Base-by-base conservation (phyloP, 2,888 invertebrate species). In the Gari tellinella region DNA sequence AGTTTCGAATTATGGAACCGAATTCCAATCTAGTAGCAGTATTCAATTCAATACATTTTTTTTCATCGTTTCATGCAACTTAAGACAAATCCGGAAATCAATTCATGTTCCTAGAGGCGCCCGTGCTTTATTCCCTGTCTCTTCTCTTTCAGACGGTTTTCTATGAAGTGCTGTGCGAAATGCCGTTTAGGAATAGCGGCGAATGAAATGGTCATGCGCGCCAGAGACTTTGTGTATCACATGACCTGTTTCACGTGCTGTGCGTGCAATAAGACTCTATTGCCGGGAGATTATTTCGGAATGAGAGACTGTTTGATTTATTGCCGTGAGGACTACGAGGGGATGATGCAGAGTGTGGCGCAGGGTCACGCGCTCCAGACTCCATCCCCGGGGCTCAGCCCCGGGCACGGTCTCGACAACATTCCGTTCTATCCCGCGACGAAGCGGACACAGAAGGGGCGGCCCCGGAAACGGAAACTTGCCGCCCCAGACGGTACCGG, bases 221-320 rank as follows among this genome's bases (percentile, higher is more conserved):
- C 97, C 0, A 93, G 96, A 49, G 96, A 97, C 85, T 94, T 95
- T 88, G 96, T 97, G 74, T 98, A 96, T 93, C 97, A 98, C 92
- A 94, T 97, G 70, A 94, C 95, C 82, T 98, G 97, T 92, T 98
- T 98, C 94, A 95, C 96, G 43, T 97, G 97, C 91, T 94, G 95
- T 66, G 95, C 96, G 43, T 97, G 97, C 91, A 95, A 96, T 55
- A 94, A 95, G 31, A 94, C 95, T 62, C 94, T 97, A 78, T 95
- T 96, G 74, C 96, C 97, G 89, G 97, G 97, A 23, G 97, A 97
- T 89, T 95, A 96, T 86, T 98, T 97, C 92, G 97, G 97, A 25
- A 95, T 97, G 94, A 94, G 96, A 74, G 96, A 96, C 81, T 95
- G 95, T 51, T 93, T 96, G 72, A 95, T 97, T 53, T 95, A 96